These are phyloP conservation scores for Sarcophaga subvicina DNA, from an alignment of 2,888 invertebrate species.

Conservation along the genomic window DNA sequence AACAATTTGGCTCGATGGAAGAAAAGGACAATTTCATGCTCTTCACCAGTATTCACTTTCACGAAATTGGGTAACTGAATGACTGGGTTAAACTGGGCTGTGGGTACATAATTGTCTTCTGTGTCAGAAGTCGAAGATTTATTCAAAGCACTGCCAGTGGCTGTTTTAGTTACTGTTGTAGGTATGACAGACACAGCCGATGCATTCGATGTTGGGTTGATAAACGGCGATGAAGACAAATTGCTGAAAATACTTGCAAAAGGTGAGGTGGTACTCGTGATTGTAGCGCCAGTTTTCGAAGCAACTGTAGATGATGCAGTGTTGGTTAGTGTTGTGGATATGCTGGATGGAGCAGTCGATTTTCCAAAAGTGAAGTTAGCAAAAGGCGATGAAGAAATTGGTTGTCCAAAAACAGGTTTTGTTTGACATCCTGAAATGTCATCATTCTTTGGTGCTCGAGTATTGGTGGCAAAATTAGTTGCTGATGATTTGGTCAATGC, in stretches of 20 bases:
- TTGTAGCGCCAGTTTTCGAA: not conserved
- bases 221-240: slow-evolving; percentile 71
- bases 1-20: slow-evolving; percentile 88
- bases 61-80: slow-evolving; percentile 88
- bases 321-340: slow-evolving; percentile 25
- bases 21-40: slow-evolving; percentile 87
- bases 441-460: slow-evolving; percentile 71
- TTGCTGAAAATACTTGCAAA: slow-evolving; percentile 74
- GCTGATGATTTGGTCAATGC: slow-evolving; percentile 70
- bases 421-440: slow-evolving; percentile 2
- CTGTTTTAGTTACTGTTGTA: slow-evolving; percentile 62
- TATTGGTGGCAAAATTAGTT: slow-evolving; percentile 76
- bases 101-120: slow-evolving; percentile 91
- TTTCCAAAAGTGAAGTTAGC: slow-evolving; percentile 77
- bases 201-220: slow-evolving; percentile 62
- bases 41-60: slow-evolving; percentile 88
- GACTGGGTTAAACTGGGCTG: slow-evolving; percentile 87
- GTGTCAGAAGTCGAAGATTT: slow-evolving; percentile 74
- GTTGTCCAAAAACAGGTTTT: slow-evolving; percentile 53
- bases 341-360: slow-evolving; percentile 20
- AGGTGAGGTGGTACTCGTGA: slow-evolving; percentile 61
- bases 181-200: slow-evolving; percentile 63
- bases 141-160: slow-evolving; percentile 61
- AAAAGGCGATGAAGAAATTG: slow-evolving; percentile 78
- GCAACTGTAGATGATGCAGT: not conserved